A percentile compares a stretch with the other conserved stretches of the same genome.
These are phyloP conservation scores for Drosophila silvestris DNA, from an alignment of 2,888 invertebrate species.

Conservation along the genomic window DNA sequence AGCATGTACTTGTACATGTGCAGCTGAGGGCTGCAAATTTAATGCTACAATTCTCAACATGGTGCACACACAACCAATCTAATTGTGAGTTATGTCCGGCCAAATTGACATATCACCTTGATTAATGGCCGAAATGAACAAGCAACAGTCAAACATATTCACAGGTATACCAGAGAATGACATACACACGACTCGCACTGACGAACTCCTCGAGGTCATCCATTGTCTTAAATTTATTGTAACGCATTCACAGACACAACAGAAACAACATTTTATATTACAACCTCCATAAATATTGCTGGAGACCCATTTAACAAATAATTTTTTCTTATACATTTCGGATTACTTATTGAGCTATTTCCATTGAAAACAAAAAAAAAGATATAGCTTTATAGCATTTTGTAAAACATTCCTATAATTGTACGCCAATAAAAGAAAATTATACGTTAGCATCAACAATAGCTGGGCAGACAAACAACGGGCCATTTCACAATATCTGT, in stretches of 20 bases:
- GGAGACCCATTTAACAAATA: constrained; percentile 30
- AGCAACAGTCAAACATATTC: neutral
- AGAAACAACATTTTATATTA: constrained; percentile 21
- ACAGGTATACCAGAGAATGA: constrained; percentile 13
- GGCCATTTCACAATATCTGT: neutral
- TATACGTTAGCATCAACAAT: constrained; percentile 1
- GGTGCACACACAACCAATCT: constrained; percentile 23
- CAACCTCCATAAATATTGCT: constrained; percentile 23
- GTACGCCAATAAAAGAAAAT: constrained; percentile 2
- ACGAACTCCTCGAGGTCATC: constrained; percentile 29
- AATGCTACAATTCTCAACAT: constrained; percentile 9
- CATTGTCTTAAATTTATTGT: constrained; percentile 36
- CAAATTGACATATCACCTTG: constrained; percentile 70
- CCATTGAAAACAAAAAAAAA: neutral
- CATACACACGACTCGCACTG: constrained; percentile 21
- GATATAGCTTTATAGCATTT: constrained; percentile 17
- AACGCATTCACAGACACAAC: constrained; percentile 39
- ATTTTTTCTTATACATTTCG: constrained; percentile 27
- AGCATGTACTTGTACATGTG: constrained; percentile 12
- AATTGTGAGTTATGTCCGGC: constrained; percentile 62
- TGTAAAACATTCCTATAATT: constrained; percentile 21
- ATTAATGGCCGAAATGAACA: constrained; percentile 51
- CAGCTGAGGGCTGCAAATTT: neutral
- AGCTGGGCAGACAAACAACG: neutral
- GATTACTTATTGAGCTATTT: constrained; percentile 33